Evolutionary conservation across 2,797 vertebrate species (phyloP).

Genomic region (Poeciliopsis gracilis): DNA sequence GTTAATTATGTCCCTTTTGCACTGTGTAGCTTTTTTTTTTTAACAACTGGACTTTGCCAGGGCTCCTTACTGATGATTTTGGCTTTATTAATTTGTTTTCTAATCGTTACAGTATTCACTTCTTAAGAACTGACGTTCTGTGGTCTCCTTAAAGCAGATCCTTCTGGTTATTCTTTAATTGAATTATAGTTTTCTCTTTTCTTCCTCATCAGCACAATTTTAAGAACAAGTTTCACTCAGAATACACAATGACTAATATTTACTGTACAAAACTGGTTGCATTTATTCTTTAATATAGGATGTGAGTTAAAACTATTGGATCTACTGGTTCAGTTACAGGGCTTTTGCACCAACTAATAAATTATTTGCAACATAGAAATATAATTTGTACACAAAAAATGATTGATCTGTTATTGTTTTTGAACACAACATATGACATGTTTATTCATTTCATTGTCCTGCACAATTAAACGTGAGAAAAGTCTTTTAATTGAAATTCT

Average conservation of each 20-base stretch:
- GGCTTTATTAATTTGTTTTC: not conserved
- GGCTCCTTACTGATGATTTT: not conserved
- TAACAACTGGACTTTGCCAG: not conserved
- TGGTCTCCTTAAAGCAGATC: not conserved
- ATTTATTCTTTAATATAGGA: not conserved
- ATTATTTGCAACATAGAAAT: not conserved
- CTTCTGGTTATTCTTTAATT: not conserved
- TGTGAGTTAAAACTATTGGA: not conserved
- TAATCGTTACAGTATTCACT: not conserved
- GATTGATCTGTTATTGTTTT: not conserved
- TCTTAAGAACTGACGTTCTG: not conserved
- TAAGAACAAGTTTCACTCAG: not conserved
- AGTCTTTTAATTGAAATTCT: not conserved
- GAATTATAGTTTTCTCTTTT: not conserved
- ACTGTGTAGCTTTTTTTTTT: not conserved
- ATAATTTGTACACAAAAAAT: not conserved
- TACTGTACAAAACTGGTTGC: not conserved
- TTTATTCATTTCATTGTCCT: not conserved
- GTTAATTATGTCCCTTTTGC: not conserved
- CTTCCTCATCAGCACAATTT: not conserved
- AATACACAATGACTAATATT: not conserved
- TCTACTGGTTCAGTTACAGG: not conserved
- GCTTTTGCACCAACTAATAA: not conserved
- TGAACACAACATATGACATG: slow-evolving; percentile 1
- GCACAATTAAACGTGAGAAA: not conserved